Percentiles rank a stretch among this genome's conserved stretches.
Evolutionary conservation across 2,888 invertebrate genomes (phyloP).

Genomic region (Hetaerina titia): DNA sequence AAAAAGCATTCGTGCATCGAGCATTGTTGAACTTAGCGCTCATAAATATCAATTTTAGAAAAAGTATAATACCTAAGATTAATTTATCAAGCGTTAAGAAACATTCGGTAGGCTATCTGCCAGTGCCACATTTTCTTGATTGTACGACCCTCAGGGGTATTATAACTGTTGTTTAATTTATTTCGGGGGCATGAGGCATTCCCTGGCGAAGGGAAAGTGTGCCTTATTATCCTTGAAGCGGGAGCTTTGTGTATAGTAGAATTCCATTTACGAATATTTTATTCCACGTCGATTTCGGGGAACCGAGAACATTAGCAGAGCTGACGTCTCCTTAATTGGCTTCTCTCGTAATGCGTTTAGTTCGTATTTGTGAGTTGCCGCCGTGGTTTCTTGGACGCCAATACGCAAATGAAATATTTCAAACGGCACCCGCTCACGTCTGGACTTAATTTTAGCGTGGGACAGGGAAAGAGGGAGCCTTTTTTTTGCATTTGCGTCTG

Average conservation of each 20-base stretch:
- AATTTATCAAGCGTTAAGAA: no score
- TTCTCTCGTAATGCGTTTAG: background rate
- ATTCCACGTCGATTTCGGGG: background rate
- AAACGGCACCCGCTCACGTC: background rate
- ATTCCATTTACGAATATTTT: background rate
- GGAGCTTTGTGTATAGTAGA: background rate
- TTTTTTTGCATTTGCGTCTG: background rate
- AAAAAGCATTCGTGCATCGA: no score
- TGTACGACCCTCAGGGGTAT: no score
- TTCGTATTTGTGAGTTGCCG: background rate
- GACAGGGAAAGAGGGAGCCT: background rate
- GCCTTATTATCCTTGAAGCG: background rate
- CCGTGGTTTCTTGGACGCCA: background rate
- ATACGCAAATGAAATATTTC: background rate
- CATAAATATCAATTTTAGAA: no score
- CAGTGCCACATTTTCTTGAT: no score
- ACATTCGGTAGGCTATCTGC: no score
- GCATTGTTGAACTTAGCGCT: no score
- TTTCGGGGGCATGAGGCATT: no score
- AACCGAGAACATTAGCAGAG: background rate
- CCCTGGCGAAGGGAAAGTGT: no score
- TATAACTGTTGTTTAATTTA: no score
- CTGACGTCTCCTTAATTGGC: conserved; percentile 17
- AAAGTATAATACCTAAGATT: no score
- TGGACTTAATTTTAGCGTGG: background rate